Conservation (phyloP, 2,888 invertebrate genomes). For the Platerodrilus igneus region DNA sequence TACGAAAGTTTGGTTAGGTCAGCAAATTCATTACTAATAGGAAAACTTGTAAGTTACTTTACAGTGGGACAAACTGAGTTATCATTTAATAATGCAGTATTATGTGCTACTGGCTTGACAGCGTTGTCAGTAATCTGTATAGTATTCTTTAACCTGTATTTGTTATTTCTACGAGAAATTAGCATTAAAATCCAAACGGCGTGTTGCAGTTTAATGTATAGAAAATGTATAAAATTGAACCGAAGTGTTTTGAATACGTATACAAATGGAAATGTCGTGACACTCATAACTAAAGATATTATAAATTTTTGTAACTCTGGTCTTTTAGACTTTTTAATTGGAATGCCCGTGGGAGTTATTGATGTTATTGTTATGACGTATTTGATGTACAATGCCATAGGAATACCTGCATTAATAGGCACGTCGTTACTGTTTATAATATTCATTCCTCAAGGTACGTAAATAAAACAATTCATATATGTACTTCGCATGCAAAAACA, state of each 20-base stretch:
- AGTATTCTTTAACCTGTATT: conserved; percentile 67
- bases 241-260: conserved; percentile 78
- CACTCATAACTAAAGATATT: conserved; percentile 72
- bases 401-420: conserved; percentile 49
- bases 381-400: conserved; percentile 58
- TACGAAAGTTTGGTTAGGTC: conserved; percentile 54
- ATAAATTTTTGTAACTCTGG: conserved; percentile 76
- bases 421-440: conserved; percentile 48
- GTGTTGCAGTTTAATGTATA: conserved; percentile 66
- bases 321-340: conserved; percentile 74
- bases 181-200: conserved; percentile 68
- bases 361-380: conserved; percentile 66
- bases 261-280: conserved; percentile 55
- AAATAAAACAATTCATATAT: no score
- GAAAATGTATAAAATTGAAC: conserved; percentile 66
- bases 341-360: conserved; percentile 73
- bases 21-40: conserved; percentile 61
- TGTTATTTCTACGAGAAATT: conserved; percentile 64
- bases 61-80: conserved; percentile 51
- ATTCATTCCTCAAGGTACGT: conserved; percentile 43
- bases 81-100: conserved; percentile 55
- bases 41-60: conserved; percentile 62
- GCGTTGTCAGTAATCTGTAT: conserved; percentile 52
- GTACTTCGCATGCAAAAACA: no score
- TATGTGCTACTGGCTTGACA: conserved; percentile 66